Conservation (phyloP, 2,888 invertebrate species). For the Machimus rusticus region DNA sequence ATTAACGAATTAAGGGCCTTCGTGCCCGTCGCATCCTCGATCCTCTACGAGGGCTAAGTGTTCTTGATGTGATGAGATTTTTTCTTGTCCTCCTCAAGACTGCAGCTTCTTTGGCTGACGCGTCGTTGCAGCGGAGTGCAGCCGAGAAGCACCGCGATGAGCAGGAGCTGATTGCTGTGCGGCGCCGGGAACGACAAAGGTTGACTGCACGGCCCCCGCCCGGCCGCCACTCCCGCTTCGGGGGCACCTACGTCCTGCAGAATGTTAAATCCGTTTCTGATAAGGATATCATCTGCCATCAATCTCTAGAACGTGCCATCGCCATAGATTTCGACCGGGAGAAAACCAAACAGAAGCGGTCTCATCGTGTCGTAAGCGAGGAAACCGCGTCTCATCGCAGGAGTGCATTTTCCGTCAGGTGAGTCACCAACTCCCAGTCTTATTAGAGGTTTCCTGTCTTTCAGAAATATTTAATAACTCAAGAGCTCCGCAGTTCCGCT, state of each 20-base stretch:
- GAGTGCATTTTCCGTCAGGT: slow-evolving; percentile 86
- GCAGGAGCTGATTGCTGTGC: slow-evolving; percentile 76
- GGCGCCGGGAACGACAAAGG: slow-evolving; percentile 73
- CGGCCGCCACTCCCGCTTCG: slow-evolving; percentile 85
- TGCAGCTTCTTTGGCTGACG: slow-evolving; percentile 76
- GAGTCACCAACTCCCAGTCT: slow-evolving; percentile 45
- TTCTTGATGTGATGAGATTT: neutral
- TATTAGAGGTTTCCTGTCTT: neutral
- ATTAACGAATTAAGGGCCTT: neutral
- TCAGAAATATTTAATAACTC: neutral
- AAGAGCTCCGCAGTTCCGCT: neutral
- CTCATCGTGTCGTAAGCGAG: slow-evolving; percentile 72
- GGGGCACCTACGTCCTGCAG: slow-evolving; percentile 90
- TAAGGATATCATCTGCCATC: slow-evolving; percentile 87
- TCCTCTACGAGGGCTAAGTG: neutral
- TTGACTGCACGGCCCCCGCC: slow-evolving; percentile 56
- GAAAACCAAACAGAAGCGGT: slow-evolving; percentile 81
- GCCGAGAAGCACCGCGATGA: slow-evolving; percentile 88
- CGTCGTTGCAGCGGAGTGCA: slow-evolving; percentile 76
- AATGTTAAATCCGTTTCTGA: slow-evolving; percentile 94
- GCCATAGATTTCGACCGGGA: slow-evolving; percentile 79
- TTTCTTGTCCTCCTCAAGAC: slow-evolving; percentile 58
- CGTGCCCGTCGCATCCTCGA: neutral
- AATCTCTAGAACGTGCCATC: slow-evolving; percentile 79
- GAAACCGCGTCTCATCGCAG: slow-evolving; percentile 72